phyloP scores from a whole-genome alignment of 1,140 invertebrate genomes.

The Coenobita brevimanus region DNA sequence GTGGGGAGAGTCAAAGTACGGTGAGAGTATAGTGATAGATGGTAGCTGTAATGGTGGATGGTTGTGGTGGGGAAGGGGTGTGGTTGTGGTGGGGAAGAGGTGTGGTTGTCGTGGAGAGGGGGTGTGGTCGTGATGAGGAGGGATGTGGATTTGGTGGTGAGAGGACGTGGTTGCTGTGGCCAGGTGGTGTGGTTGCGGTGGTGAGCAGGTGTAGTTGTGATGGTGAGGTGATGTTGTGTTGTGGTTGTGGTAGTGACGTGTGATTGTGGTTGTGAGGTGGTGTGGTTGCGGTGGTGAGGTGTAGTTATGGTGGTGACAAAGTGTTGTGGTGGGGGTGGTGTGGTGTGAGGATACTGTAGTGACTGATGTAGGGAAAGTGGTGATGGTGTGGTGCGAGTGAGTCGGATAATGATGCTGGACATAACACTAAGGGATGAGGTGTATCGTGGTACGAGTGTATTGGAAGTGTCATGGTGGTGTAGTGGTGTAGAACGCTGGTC shows the following conservation, averaged over 20 bases:
- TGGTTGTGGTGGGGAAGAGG: too few relatives aligned
- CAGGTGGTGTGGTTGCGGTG: too few relatives aligned
- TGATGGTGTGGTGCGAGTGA: conserved; percentile 2
- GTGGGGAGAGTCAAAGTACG: too few relatives aligned
- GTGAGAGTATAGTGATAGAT: too few relatives aligned
- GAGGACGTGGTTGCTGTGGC: too few relatives aligned
- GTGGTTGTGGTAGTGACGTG: too few relatives aligned
- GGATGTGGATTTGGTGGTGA: too few relatives aligned
- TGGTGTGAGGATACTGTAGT: not conserved
- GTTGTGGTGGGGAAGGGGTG: too few relatives aligned
- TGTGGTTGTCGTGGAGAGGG: too few relatives aligned
- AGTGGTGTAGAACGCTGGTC: not conserved
- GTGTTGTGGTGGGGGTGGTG: not conserved
- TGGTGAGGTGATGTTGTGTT: not conserved
- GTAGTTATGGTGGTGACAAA: not conserved
- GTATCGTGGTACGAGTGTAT: not conserved
- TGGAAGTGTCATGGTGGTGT: not conserved
- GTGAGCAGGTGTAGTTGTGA: conserved; percentile 6
- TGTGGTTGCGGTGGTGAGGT: not conserved
- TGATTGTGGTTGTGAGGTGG: not conserved
- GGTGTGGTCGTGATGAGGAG: too few relatives aligned
- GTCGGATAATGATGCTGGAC: not conserved
- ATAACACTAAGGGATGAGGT: not conserved
- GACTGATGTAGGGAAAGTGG: not conserved
- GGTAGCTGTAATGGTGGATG: too few relatives aligned